Conservation (phyloP, 1,140 invertebrate genomes). For the Argopecten irradians region DNA sequence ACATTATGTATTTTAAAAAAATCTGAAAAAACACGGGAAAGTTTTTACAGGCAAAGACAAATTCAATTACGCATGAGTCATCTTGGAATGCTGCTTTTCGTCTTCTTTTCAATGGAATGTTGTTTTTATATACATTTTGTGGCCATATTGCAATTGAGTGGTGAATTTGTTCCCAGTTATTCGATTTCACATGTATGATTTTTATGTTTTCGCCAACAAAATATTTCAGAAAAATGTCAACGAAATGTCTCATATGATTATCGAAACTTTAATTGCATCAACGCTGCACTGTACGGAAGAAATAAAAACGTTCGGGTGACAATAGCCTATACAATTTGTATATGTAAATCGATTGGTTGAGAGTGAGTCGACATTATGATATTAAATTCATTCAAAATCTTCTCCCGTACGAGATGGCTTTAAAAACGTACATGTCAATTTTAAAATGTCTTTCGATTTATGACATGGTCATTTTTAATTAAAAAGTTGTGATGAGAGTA, state of each 20-base stretch:
- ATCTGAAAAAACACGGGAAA: background rate
- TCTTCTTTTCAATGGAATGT: background rate
- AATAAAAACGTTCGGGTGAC: too few relatives aligned
- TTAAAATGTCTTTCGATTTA: too few relatives aligned
- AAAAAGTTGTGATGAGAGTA: too few relatives aligned
- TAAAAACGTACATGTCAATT: too few relatives aligned
- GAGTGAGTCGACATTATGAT: too few relatives aligned
- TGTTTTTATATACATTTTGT: background rate
- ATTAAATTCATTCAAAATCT: too few relatives aligned
- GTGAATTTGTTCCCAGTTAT: background rate
- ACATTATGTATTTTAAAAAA: background rate
- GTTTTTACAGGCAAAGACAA: background rate
- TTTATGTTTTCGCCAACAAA: background rate
- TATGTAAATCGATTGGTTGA: too few relatives aligned
- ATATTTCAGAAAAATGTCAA: background rate
- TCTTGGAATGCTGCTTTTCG: background rate
- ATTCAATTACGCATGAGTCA: constrained; percentile 3
- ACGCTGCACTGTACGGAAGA: background rate
- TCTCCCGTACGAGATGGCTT: too few relatives aligned
- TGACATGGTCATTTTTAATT: too few relatives aligned
- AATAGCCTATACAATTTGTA: too few relatives aligned
- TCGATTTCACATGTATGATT: background rate
- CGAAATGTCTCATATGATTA: background rate
- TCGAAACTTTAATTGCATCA: background rate
- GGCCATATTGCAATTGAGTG: background rate